Evolutionary conservation across 2,888 invertebrate genomes (phyloP).

Genomic region (Thera britannica): DNA sequence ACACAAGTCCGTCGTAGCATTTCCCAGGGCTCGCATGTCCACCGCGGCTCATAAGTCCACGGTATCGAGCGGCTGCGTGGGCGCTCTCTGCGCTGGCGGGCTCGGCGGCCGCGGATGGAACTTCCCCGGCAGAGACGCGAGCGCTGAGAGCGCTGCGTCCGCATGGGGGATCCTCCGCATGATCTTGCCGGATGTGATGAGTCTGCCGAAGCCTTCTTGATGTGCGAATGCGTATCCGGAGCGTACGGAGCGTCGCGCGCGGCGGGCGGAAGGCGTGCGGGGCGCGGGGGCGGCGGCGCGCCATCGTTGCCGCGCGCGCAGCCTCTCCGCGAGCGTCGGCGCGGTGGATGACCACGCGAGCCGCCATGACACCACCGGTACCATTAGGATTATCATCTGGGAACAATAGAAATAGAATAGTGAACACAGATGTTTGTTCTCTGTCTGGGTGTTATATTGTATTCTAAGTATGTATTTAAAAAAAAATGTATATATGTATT

Average conservation of each 20-base stretch:
- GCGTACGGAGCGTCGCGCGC: slow-evolving; percentile 95
- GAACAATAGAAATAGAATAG: neutral
- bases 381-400: slow-evolving; percentile 91
- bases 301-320: slow-evolving; percentile 92
- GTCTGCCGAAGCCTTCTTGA: slow-evolving; percentile 85
- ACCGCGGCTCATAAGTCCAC: slow-evolving; percentile 85
- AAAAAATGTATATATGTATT: too few relatives aligned
- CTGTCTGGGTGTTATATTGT: too few relatives aligned
- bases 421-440: too few relatives aligned
- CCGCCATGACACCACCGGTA: slow-evolving; percentile 97
- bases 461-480: too few relatives aligned
- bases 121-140: slow-evolving; percentile 84
- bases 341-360: slow-evolving; percentile 96
- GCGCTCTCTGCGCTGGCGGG: slow-evolving; percentile 76
- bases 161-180: slow-evolving; percentile 93
- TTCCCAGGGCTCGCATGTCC: slow-evolving; percentile 36
- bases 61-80: slow-evolving; percentile 89
- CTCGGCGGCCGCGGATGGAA: slow-evolving; percentile 91
- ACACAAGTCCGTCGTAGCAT: slow-evolving; percentile 48
- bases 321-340: slow-evolving; percentile 96
- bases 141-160: slow-evolving; percentile 89
- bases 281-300: slow-evolving; percentile 90
- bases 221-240: slow-evolving; percentile 99
- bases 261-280: slow-evolving; percentile 94
- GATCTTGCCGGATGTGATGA: slow-evolving; percentile 98